Evolutionary conservation across 2,888 invertebrate species (phyloP).

Genomic region (Drosophila kanekoi): DNA sequence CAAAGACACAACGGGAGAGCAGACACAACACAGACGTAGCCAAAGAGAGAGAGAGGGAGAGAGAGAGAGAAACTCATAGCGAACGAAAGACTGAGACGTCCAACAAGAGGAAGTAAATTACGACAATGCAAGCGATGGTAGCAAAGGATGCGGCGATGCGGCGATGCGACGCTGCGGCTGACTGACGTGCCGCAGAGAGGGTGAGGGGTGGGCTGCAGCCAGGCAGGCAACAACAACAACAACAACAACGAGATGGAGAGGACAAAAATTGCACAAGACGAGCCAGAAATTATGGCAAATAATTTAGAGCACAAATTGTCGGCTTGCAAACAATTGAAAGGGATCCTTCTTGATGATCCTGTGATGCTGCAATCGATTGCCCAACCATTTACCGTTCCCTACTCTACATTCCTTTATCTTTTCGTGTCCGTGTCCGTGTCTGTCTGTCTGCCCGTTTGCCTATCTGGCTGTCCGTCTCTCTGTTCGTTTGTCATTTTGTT

Average conservation of each 20-base stretch:
- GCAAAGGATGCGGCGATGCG: constrained; percentile 59
- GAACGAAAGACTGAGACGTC: constrained; percentile 42
- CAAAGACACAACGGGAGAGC: constrained; percentile 45
- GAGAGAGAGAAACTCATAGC: constrained; percentile 21
- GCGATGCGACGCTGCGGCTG: constrained; percentile 18
- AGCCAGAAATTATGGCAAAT: constrained; percentile 80
- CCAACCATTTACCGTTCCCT: constrained; percentile 31
- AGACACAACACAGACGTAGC: constrained; percentile 33
- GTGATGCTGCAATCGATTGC: constrained; percentile 44
- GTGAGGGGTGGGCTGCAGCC: constrained; percentile 16
- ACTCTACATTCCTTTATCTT: constrained; percentile 31
- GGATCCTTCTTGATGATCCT: constrained; percentile 50
- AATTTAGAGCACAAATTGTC: constrained; percentile 81
- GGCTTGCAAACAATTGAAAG: constrained; percentile 61
- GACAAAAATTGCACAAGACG: constrained; percentile 53
- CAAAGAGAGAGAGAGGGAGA: constrained; percentile 40
- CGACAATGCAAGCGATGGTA: constrained; percentile 57
- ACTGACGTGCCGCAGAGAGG: constrained; percentile 53
- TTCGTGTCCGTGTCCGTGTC: neutral
- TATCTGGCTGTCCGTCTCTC: constrained; percentile 40
- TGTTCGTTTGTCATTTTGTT: constrained; percentile 73
- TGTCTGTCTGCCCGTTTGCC: constrained; percentile 29
- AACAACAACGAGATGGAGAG: too few relatives aligned
- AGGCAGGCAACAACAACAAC: neutral
- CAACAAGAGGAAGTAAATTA: constrained; percentile 76